A percentile compares a stretch with the other conserved stretches of the same genome.
Evolutionary conservation across 2,113 vertebrate genomes (phyloP).

Genomic region (Coptodon rendalli): DNA sequence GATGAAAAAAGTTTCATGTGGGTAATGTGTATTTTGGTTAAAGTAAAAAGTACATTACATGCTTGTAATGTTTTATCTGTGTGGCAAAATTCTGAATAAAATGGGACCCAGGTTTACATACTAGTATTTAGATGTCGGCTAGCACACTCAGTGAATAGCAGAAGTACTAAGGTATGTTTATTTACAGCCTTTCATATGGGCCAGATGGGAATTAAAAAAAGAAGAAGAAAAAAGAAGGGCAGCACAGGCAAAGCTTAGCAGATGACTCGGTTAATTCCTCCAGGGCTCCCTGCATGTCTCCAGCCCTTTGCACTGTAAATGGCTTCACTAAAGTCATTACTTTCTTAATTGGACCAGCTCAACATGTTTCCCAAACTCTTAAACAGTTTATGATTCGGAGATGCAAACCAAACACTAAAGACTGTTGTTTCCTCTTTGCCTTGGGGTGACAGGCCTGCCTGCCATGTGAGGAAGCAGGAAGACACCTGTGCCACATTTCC

Average conservation of each 20-base stretch:
- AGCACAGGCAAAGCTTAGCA: neutral
- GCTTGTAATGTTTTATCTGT: neutral
- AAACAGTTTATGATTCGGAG: constrained; percentile 64
- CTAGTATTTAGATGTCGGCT: neutral
- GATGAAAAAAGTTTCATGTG: neutral
- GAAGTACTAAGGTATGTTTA: neutral
- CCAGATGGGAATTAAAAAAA: constrained; percentile 8
- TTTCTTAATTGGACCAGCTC: constrained; percentile 58
- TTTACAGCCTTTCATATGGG: constrained; percentile 13
- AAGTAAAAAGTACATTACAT: neutral
- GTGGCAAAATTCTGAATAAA: neutral
- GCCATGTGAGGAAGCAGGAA: constrained; percentile 35
- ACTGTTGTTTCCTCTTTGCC: constrained; percentile 27
- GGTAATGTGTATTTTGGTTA: neutral
- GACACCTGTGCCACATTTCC: constrained; percentile 52
- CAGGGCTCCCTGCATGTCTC: constrained; percentile 44
- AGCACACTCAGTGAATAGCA: neutral
- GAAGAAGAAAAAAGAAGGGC: neutral
- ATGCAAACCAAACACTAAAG: constrained; percentile 16
- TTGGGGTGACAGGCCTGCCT: constrained; percentile 23
- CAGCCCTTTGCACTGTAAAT: constrained; percentile 38
- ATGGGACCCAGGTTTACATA: neutral
- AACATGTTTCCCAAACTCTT: constrained; percentile 55
- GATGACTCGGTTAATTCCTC: constrained; percentile 15
- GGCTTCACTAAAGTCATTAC: constrained; percentile 62